phyloP scores from a whole-genome alignment of 2,888 invertebrate species.

The Amphipyra berbera region DNA sequence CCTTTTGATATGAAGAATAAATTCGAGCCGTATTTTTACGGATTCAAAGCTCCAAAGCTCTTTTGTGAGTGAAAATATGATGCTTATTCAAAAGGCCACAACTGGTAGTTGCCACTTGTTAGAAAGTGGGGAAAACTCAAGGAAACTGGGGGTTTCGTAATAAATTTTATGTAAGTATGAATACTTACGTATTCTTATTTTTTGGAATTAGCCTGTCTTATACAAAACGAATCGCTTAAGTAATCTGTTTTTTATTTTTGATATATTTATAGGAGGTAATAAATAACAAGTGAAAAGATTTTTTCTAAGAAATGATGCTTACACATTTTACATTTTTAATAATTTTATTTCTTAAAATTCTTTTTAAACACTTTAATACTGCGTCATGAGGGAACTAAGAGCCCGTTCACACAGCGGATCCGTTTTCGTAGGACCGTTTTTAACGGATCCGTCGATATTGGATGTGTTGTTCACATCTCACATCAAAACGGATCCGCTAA shows the following conservation, averaged over 20 bases:
- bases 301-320: too few relatives aligned
- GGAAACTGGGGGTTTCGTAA: slow-evolving; percentile 7
- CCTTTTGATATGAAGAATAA: slow-evolving; percentile 29
- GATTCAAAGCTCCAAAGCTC: slow-evolving; percentile 32
- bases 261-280: slow-evolving; percentile 6
- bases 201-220: slow-evolving; percentile 8
- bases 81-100: slow-evolving; percentile 36
- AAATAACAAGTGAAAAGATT: not conserved
- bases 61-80: slow-evolving; percentile 47
- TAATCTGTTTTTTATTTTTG: slow-evolving; percentile 7
- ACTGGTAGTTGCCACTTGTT: slow-evolving; percentile 32
- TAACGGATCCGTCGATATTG: too few relatives aligned
- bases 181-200: slow-evolving; percentile 14
- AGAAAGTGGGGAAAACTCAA: slow-evolving; percentile 16
- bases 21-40: slow-evolving; percentile 35
- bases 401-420: too few relatives aligned
- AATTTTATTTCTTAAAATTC: too few relatives aligned
- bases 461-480: too few relatives aligned
- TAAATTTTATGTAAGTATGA: slow-evolving; percentile 23
- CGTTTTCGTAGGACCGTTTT: too few relatives aligned
- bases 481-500: too few relatives aligned
- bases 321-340: too few relatives aligned
- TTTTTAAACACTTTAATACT: too few relatives aligned
- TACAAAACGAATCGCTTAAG: slow-evolving; percentile 2
- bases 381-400: too few relatives aligned